phyloP scores from a whole-genome alignment of 2,797 vertebrate genomes.

The Geotrypetes seraphini region DNA sequence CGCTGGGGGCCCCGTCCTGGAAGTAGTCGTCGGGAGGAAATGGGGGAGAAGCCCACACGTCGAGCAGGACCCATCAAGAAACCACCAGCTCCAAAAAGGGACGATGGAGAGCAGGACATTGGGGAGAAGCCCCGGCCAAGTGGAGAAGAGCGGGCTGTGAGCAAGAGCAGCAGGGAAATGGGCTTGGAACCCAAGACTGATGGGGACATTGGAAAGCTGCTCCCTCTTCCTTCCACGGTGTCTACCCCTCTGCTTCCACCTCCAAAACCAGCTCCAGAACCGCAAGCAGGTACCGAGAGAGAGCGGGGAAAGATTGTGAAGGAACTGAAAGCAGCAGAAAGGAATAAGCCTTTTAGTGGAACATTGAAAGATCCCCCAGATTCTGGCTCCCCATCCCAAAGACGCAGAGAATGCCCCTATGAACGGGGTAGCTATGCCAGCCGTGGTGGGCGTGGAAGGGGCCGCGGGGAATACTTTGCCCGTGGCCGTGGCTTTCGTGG shows the following conservation, averaged over 20 bases:
- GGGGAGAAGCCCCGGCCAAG: conserved; percentile 24
- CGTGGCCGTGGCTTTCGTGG: conserved; percentile 79
- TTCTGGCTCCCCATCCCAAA: not conserved
- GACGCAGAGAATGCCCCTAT: conserved; percentile 60
- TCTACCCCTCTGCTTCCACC: too few species aligned
- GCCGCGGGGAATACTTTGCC: conserved; percentile 79
- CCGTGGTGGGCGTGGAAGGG: conserved; percentile 59
- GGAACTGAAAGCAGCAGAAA: not conserved
- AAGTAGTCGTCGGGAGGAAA: conserved; percentile 55
- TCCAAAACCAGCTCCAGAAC: conserved; percentile 28
- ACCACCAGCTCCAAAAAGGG: conserved; percentile 53
- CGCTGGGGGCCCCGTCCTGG: conserved; percentile 85
- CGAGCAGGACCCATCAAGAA: conserved; percentile 85
- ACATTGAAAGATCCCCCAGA: not conserved
- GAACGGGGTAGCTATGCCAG: conserved; percentile 36
- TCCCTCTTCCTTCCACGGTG: too few species aligned
- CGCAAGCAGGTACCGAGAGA: conserved; percentile 24
- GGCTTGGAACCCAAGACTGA: conserved; percentile 37
- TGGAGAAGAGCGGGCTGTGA: conserved; percentile 65
- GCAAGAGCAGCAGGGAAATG: conserved; percentile 34
- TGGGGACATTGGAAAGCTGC: not conserved
- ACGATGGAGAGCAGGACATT: conserved; percentile 21
- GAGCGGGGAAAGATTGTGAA: too few species aligned
- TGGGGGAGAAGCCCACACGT: conserved; percentile 46
- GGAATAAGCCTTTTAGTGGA: not conserved